Base-by-base conservation (phyloP, 2,113 vertebrate genomes). In the Megalops atlanticus region DNA sequence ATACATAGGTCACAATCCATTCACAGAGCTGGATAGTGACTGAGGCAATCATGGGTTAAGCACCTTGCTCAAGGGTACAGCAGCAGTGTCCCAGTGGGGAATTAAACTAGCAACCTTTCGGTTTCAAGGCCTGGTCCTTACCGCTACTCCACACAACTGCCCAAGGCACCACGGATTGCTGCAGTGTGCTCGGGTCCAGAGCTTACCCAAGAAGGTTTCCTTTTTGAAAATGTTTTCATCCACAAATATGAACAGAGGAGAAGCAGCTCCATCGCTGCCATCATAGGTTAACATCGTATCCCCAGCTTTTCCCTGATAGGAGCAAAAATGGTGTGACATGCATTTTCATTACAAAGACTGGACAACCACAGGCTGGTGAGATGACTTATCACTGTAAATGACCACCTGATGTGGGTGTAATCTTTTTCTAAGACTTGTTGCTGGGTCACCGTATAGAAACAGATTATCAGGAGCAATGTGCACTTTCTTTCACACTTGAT, bases 141-240 rank as follows among this genome's bases (percentile, higher is more conserved):
- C n/a, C n/a, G n/a, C n/a, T n/a, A n/a, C n/a, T n/a, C n/a, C n/a
- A n/a, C n/a, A n/a, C n/a, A 14, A 35, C 38, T 14, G 0, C 27
- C 40, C 31, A 38, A 16, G 4, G 15, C 39, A 33, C 41, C 10
- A 68, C 69, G 4, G 27, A 35, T 6, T 2, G 36, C 14, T 15
- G 18, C 21, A 47, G 12, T n/a, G 21, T 64, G 15, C 3, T 38
- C 45, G 31, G 18, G 3, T 39, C 3, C 24, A 31, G 14, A 31
- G 54, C 88, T 85, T 82, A 94, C 94, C 92, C 82, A 89, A 86
- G 86, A 95, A 95, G 0, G 93, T 95, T 83, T 95, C 93, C 84
- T 94, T 95, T 88, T 95, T 93, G 88, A 95, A 95, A 77, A 93
- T 91, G 78, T 86, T 93, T 84, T 95, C 94, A 69, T 95, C 88